Evolutionary conservation across 2,113 vertebrate species (phyloP).

Genomic region (Petromus typicus): DNA sequence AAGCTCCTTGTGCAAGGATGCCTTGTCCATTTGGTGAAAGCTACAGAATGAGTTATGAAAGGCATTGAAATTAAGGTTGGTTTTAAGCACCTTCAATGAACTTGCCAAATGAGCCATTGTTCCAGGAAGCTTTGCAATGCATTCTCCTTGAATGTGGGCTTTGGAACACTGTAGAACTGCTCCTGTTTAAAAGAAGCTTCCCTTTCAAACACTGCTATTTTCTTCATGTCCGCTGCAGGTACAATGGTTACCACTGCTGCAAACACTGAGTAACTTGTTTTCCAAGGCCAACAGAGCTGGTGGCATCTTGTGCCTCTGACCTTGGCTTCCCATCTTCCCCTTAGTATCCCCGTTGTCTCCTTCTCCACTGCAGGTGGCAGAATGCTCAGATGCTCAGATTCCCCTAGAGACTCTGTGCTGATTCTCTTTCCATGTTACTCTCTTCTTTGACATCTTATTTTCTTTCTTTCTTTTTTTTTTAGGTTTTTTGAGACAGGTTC

Average conservation of each 20-base stretch:
- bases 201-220: background rate
- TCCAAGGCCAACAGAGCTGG: constrained; percentile 14
- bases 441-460: background rate
- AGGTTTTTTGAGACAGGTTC: too few species aligned
- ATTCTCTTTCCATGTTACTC: background rate
- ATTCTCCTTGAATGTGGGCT: background rate
- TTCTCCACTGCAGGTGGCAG: background rate
- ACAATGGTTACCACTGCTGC: background rate
- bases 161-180: background rate
- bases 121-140: background rate
- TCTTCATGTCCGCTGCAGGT: background rate
- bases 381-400: background rate
- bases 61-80: background rate
- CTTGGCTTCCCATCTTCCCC: background rate
- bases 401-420: background rate
- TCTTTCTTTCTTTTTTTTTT: too few species aligned
- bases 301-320: background rate
- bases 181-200: background rate
- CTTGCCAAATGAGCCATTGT: background rate
- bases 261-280: background rate
- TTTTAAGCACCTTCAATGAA: constrained; percentile 1
- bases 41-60: background rate
- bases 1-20: background rate
- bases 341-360: background rate
- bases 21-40: background rate